Evolutionary conservation across 2,797 vertebrate genomes (phyloP), one percentile per base, ranked within the genome.

Genomic region (Bradypodion pumilum): DNA sequence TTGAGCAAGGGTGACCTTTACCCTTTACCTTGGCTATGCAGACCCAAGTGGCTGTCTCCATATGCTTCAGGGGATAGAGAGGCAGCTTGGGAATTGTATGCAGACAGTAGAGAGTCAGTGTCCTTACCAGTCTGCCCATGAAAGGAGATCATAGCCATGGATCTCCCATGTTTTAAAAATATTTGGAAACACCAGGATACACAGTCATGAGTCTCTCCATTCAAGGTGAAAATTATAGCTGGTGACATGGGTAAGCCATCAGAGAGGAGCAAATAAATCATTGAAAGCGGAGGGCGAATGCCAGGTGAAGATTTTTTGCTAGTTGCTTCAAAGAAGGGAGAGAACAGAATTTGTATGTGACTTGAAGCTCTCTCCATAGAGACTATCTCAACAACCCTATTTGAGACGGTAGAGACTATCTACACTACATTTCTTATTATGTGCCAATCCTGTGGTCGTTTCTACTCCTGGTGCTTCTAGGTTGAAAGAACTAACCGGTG

Each of bases 91-190:
- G 86, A 80, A 32, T 35, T 77, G 60, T 21, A 78, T 1, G 44
- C 0, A 93, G 49, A 83, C 59, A 68, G 46, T 56, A 86, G 25
- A 76, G 90, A 91, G 90, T 77, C 86, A 56, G 86, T 93, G 87
- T 86, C 68, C 88, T 90, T 89, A 87, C 83, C 79, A 37, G 35
- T 16, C 59, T 85, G 85, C 76, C 87, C 42, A 40, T 82, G 84
- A 44, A 84, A 92, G 90, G 83, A 65, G 0, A 9, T 79, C 81
- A 81, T 25, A 42, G 83, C 73, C 59, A 12, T 76, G 0, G 76
- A 86, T 49, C 29, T 73, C 35, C 40, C 13, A 0, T 72, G 77
- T 85, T 91, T 91, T 86, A 80, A 86, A 83, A 82, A 85, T 70
- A 85, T 60, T 52, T n/a, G 86, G 84, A 86, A 88, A 87, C 81